Evolutionary conservation across 2,113 vertebrate genomes (phyloP).

Genomic region (Albula glossodonta): DNA sequence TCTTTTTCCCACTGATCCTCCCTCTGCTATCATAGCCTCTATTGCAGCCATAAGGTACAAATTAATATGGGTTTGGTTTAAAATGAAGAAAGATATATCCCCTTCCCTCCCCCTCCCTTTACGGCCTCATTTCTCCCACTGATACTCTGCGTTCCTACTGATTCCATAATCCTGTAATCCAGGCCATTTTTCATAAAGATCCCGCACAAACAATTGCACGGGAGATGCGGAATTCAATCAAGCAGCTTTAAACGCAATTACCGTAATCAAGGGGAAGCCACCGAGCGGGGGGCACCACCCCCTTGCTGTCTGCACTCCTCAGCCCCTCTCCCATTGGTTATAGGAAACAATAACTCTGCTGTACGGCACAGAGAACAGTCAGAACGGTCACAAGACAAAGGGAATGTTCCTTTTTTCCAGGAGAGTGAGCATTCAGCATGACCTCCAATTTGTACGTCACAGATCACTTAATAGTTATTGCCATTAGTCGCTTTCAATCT

Average conservation of each 20-base stretch:
- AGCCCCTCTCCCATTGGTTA: not conserved
- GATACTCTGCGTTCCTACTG: conserved; percentile 60
- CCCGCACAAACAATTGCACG: conserved; percentile 65
- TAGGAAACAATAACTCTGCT: conserved; percentile 13
- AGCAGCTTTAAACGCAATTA: conserved; percentile 63
- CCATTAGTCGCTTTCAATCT: not conserved
- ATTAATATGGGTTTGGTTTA: conserved; percentile 59
- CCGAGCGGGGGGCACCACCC: conserved; percentile 34
- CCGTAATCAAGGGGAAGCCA: conserved; percentile 44
- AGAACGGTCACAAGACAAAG: conserved; percentile 10
- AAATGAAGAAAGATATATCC: conserved; percentile 31
- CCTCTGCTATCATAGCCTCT: conserved; percentile 18
- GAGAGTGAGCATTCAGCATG: not conserved
- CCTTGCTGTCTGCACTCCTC: not conserved
- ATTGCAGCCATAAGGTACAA: conserved; percentile 50
- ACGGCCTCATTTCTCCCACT: conserved; percentile 44
- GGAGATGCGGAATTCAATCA: conserved; percentile 70
- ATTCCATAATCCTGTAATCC: conserved; percentile 71
- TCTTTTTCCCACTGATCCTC: conserved; percentile 26
- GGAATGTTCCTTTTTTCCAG: not conserved
- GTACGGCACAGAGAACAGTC: not conserved
- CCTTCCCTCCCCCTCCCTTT: conserved; percentile 34
- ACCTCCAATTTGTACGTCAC: not conserved
- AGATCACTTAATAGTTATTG: not conserved
- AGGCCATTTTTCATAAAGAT: conserved; percentile 72